phyloP scores from a whole-genome alignment of 1,140 invertebrate genomes.

The Leguminivora glycinivorella region DNA sequence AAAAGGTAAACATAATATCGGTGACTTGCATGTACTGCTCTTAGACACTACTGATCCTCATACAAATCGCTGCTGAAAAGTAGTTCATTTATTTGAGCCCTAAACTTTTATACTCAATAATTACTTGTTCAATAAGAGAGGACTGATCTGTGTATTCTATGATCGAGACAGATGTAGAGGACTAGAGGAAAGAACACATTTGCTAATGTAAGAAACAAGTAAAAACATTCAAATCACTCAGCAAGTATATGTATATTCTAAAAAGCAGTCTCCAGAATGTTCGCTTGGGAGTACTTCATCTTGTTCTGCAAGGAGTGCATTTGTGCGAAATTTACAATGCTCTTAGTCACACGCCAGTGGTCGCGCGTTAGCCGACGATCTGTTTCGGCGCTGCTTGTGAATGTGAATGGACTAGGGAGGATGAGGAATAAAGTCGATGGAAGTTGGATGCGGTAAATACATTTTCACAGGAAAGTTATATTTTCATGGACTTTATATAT shows the following conservation, averaged over 20 bases:
- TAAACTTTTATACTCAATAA: too few species aligned
- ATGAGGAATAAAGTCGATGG: conserved; percentile 26
- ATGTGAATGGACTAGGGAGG: conserved; percentile 17
- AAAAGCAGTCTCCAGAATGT: conserved; percentile 1
- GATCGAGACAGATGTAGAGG: too few species aligned
- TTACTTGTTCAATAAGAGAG: too few species aligned
- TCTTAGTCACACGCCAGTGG: conserved; percentile 70
- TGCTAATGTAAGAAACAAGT: not conserved
- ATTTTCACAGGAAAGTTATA: not conserved
- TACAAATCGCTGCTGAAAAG: too few species aligned
- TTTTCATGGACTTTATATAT: too few species aligned
- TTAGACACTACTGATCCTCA: too few species aligned
- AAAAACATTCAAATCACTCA: not conserved
- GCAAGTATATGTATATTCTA: not conserved
- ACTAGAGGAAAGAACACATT: not conserved
- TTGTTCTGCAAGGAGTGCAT: conserved; percentile 42
- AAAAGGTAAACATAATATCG: not conserved
- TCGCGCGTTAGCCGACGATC: conserved; percentile 57
- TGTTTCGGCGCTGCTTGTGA: conserved; percentile 36
- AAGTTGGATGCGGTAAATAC: conserved; percentile 38
- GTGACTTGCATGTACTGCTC: not conserved
- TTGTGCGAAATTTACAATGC: conserved; percentile 72
- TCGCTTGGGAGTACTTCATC: conserved; percentile 51
- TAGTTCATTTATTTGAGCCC: too few species aligned
- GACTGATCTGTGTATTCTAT: too few species aligned